A percentile compares a stretch with the other conserved stretches of the same genome.
Conservation (phyloP, 2,113 vertebrate genomes). For the Crotalus viridis region DNA sequence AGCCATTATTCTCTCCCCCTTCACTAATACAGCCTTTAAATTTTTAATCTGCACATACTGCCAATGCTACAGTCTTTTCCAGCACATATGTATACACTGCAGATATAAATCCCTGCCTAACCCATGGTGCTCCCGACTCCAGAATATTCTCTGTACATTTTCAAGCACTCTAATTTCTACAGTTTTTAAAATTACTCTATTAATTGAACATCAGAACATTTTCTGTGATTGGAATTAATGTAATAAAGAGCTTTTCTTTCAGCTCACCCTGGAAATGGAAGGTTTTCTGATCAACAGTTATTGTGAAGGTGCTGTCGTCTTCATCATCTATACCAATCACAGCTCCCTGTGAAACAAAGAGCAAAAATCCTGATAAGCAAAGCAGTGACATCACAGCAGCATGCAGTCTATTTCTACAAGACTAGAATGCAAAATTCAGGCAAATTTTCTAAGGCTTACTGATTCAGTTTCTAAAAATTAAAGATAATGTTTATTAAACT, state of each 20-base stretch:
- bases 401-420: constrained; percentile 73
- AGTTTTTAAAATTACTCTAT: constrained; percentile 64
- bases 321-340: constrained; percentile 99
- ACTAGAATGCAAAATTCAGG: constrained; percentile 64
- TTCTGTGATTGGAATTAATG: constrained; percentile 58
- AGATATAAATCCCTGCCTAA: constrained; percentile 73
- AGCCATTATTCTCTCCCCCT: constrained; percentile 67
- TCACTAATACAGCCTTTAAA: constrained; percentile 72
- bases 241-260: constrained; percentile 67
- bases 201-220: constrained; percentile 48
- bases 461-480: constrained; percentile 14
- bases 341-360: constrained; percentile 95
- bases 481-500: constrained; percentile 15
- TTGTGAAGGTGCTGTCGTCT: constrained; percentile 99
- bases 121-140: constrained; percentile 71
- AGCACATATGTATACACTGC: constrained; percentile 71
- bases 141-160: constrained; percentile 69
- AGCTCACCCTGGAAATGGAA: constrained; percentile 99
- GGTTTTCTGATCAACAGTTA: constrained; percentile 99
- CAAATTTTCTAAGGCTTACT: constrained; percentile 50
- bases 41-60: constrained; percentile 73
- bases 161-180: constrained; percentile 68
- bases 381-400: constrained; percentile 89
- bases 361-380: constrained; percentile 81
- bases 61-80: constrained; percentile 69